Base-by-base conservation (phyloP, 1,140 invertebrate species). In the Meloidogyne chitwoodi region DNA sequence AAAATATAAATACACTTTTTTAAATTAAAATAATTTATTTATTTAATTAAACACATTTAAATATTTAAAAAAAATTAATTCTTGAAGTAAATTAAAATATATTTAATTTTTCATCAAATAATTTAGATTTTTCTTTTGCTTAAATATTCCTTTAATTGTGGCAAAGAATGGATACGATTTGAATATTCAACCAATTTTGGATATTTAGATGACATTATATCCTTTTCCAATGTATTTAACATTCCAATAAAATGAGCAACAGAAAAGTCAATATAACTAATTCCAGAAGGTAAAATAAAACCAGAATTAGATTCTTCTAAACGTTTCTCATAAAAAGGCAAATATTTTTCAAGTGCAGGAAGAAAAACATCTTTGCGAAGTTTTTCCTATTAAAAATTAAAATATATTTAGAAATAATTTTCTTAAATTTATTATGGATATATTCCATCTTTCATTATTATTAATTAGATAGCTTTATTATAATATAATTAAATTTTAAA, bases 301-400 rank as follows among this genome's bases (percentile, higher is more conserved):
- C 78, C 78, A 62, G 61, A 74, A 26, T 67, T 67, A 1, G 78
- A 79, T 16, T 80, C 48, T 29, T 79, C 27, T 22, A 80, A 63
- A 16, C 73, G 64, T 26, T 65, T 75, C 2, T 63, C 61, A 27
- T 75, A 34, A 22, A 64, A 11, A 26, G 78, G 79, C n/a, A 79
- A 68, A 26, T 29, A 29, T 61, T 66, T 80, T 10, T 81, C 34
- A 11, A 69, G n/a, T 19, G 34, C 79, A 5, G 79, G 78, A 6
- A 80, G 8, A 38, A 79, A 70, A 22, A 77, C 38, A 19, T 79
- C 78, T 63, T 81, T 68, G 16, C 64, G 64, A 26, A 79, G 64
- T 27, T 63, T 31, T 22, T 62, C 56, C 77, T 74, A 34, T 27
- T 24, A 19, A 6, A 67, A 67, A 24, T 14, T n/a, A n/a, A 41